Evolutionary conservation across 2,888 invertebrate genomes (phyloP), one percentile per base, ranked within the genome.

Genomic region (Mongoloraphidia duomilia): DNA sequence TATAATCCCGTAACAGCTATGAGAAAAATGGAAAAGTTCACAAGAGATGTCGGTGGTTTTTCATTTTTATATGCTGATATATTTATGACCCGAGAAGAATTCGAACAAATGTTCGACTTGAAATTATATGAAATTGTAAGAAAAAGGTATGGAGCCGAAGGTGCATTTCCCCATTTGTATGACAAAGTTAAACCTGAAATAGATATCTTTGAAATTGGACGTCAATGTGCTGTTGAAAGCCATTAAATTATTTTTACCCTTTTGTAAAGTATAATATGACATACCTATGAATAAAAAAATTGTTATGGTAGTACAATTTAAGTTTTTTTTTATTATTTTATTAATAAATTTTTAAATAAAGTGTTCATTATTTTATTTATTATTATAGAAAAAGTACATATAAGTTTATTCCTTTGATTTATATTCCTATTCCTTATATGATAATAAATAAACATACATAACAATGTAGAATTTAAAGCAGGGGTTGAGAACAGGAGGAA

Each of bases 61-160:
- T 77, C 80, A 3, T 82, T 82, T 60, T 61, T 82, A 14, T 82
- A 82, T 54, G 82, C 82, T 0, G 82, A 82, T 59, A 80, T 79
- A 39, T 82, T 81, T 57, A 82, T 82, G 82, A 75, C 70, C 1
- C 65, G 68, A 11, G 61, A 72, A 33, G 82, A 82, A 59, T 81
- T 82, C 59, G 75, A 76, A 54, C 68, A 72, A 56, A 82, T 82
- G 82, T 82, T 82, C 57, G 82, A 82, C 63, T 62, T 82, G 57
- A 69, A 70, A 1, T 61, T 80, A 53, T 82, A 82, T 57, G 77
- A 81, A 54, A 59, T 61, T 33, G 80, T 79, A 2, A 68, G 80
- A 50, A 67, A 61, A 57, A 77, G 75, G 61, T 80, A 79, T 56
- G 63, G 64, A 4, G 80, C 79, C 0, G 71, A 71, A 40, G 74